Conservation (phyloP, 2,797 vertebrate genomes). For the Cyclopterus lumpus region DNA sequence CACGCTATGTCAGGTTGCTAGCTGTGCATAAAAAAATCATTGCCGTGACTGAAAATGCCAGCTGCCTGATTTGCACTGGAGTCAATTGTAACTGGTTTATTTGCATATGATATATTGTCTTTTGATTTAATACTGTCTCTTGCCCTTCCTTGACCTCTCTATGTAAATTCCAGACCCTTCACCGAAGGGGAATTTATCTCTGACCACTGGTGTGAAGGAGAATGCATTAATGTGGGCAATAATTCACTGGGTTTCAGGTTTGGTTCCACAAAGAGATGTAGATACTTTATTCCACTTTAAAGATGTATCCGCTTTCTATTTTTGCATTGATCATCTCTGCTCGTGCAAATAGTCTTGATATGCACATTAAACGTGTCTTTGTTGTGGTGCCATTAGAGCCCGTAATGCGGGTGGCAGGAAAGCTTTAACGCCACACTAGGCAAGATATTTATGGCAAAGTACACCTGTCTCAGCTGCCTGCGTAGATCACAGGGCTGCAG, state of each 20-base stretch:
- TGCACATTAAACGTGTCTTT: conserved; percentile 23
- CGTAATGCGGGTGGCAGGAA: conserved; percentile 12
- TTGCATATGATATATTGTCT: conserved; percentile 26
- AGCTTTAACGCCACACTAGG: conserved; percentile 21
- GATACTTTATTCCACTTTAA: background rate
- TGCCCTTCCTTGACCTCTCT: conserved; percentile 25
- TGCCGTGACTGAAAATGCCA: conserved; percentile 39
- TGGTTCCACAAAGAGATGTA: conserved; percentile 6
- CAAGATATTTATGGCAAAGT: conserved; percentile 28
- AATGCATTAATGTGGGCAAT: background rate
- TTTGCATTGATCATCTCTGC: conserved; percentile 11
- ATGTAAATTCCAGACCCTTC: conserved; percentile 15
- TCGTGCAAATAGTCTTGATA: conserved; percentile 7
- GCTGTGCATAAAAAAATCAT: conserved; percentile 62
- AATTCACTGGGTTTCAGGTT: conserved; percentile 3
- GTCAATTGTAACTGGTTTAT: conserved; percentile 44
- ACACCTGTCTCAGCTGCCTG: conserved; percentile 27
- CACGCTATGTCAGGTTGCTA: conserved; percentile 56
- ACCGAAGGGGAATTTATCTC: background rate
- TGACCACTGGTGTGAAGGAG: conserved; percentile 16
- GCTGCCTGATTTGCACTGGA: conserved; percentile 42
- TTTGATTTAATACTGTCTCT: conserved; percentile 13
- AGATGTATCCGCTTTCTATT: background rate
- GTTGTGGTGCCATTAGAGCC: conserved; percentile 5
- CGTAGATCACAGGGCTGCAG: conserved; percentile 1